Evolutionary conservation across 2,888 invertebrate species (phyloP).

Genomic region (Timandra comae): DNA sequence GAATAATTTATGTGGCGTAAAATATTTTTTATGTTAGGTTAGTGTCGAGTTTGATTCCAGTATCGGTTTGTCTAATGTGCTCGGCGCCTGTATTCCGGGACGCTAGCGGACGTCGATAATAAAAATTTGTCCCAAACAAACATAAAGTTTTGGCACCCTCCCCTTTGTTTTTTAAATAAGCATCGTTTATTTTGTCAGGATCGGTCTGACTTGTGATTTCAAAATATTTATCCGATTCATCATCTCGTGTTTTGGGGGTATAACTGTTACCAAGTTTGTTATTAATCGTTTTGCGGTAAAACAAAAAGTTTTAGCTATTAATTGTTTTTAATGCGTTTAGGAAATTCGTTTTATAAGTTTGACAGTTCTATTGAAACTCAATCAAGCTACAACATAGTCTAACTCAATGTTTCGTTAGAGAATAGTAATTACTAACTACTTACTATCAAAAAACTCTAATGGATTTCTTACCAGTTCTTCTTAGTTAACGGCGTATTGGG

Average conservation of each 20-base stretch:
- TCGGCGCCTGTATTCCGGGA: slow-evolving; percentile 68
- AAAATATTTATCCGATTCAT: slow-evolving; percentile 49
- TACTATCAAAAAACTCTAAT: too few relatives aligned
- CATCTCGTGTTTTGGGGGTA: slow-evolving; percentile 5
- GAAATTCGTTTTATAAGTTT: slow-evolving; percentile 12
- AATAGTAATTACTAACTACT: too few relatives aligned
- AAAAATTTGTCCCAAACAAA: slow-evolving; percentile 67
- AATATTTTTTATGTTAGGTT: slow-evolving; percentile 72
- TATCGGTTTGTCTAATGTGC: slow-evolving; percentile 68
- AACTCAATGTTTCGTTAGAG: too few relatives aligned
- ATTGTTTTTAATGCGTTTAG: slow-evolving; percentile 17
- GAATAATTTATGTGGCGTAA: slow-evolving; percentile 69
- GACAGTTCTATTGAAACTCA: too few relatives aligned
- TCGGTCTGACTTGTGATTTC: slow-evolving; percentile 44
- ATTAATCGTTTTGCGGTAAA: slow-evolving; percentile 10
- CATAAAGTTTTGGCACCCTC: slow-evolving; percentile 61
- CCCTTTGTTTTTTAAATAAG: slow-evolving; percentile 65
- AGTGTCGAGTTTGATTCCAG: slow-evolving; percentile 59
- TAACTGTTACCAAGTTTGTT: slow-evolving; percentile 8
- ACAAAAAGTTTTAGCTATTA: slow-evolving; percentile 7
- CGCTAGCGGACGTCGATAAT: slow-evolving; percentile 57
- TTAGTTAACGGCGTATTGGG: too few relatives aligned
- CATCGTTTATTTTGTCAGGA: slow-evolving; percentile 56
- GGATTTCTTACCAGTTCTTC: too few relatives aligned
- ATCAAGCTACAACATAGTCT: too few relatives aligned